phyloP scores from a whole-genome alignment of 2,797 vertebrate species.

The Pteronotus mesoamericanus region DNA sequence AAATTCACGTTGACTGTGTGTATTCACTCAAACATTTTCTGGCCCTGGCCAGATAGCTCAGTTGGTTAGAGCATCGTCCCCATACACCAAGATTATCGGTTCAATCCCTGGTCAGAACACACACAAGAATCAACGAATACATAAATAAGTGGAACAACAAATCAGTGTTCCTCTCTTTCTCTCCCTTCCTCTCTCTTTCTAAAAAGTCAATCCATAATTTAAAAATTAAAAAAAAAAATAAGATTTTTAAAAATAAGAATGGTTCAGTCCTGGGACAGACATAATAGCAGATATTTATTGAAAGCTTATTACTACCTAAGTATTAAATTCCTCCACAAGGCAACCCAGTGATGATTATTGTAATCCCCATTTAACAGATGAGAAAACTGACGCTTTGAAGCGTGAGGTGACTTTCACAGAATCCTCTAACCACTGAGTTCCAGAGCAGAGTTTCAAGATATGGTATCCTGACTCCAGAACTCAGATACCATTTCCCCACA shows the following conservation, averaged over 20 bases:
- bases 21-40: background rate
- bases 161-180: no score
- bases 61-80: no score
- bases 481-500: background rate
- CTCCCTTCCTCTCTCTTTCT: no score
- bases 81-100: no score
- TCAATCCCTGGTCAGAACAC: no score
- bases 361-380: background rate
- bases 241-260: background rate
- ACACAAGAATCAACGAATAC: no score
- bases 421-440: background rate
- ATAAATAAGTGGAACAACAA: no score
- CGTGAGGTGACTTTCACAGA: background rate
- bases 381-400: background rate
- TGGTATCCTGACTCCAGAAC: background rate
- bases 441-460: background rate
- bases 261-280: background rate
- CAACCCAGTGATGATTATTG: accelerated
- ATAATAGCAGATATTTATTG: no score
- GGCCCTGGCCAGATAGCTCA: no score
- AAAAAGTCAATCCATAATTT: no score
- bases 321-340: background rate
- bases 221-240: background rate
- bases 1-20: no score
- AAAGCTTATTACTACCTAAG: background rate